Evolutionary conservation across 2,113 vertebrate species (phyloP).

Genomic region (Mustela lutreola): DNA sequence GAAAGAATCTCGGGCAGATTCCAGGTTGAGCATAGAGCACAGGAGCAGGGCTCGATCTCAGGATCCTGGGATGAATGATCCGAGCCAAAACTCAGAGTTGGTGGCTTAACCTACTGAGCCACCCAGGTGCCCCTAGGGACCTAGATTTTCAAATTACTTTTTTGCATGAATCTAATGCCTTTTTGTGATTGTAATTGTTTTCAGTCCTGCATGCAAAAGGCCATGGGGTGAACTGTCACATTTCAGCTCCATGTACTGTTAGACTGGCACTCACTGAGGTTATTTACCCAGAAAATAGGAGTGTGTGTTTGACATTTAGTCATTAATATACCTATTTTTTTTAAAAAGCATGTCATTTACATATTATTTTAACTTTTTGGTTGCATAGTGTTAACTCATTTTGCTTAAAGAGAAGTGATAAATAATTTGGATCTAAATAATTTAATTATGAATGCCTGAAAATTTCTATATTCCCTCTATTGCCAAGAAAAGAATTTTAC

Average conservation of each 20-base stretch:
- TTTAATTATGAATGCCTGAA: neutral
- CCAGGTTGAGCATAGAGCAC: neutral
- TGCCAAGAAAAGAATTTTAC: neutral
- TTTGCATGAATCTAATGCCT: neutral
- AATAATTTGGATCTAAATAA: constrained; percentile 31
- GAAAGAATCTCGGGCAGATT: neutral
- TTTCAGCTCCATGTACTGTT: neutral
- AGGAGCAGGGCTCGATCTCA: neutral
- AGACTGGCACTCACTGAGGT: neutral
- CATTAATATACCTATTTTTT: neutral
- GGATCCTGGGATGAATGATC: neutral
- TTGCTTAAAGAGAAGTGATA: neutral
- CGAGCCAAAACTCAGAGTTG: neutral
- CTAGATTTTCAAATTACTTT: neutral
- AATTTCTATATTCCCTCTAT: neutral
- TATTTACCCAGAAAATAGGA: constrained; percentile 50
- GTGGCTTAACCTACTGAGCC: neutral
- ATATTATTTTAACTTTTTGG: constrained; percentile 44
- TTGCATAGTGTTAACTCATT: constrained; percentile 31
- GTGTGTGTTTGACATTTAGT: constrained; percentile 24
- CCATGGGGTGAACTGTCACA: neutral
- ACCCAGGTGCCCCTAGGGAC: neutral
- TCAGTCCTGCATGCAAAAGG: neutral
- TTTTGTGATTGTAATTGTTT: neutral
- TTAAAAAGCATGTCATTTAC: neutral